A percentile compares a stretch with the other conserved stretches of the same genome.
These are phyloP conservation scores for Cacatua alba DNA, from an alignment of 2,113 vertebrate genomes.

Conservation along the genomic window DNA sequence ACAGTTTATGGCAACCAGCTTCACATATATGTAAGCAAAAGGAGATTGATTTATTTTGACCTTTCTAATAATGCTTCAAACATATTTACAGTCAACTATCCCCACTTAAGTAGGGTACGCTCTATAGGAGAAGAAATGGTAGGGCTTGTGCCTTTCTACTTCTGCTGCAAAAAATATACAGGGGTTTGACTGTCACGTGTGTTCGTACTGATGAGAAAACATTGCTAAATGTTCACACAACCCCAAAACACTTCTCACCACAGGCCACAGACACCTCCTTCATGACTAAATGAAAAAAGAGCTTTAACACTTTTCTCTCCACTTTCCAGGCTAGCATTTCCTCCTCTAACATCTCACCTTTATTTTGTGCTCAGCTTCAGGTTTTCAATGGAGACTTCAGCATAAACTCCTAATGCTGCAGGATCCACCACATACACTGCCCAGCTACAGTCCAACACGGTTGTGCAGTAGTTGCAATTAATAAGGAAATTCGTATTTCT, in stretches of 20 bases:
- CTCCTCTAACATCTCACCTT: background rate
- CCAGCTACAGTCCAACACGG: background rate
- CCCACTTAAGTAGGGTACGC: background rate
- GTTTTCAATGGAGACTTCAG: background rate
- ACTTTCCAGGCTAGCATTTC: background rate
- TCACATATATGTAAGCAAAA: background rate
- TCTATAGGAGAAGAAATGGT: conserved; percentile 6
- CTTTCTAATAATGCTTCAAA: background rate
- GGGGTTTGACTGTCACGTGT: background rate
- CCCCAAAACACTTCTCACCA: background rate
- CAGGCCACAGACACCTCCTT: conserved; percentile 17
- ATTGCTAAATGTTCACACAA: background rate
- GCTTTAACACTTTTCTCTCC: background rate
- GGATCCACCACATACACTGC: background rate
- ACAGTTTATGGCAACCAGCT: background rate
- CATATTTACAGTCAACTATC: background rate
- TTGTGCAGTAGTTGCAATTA: background rate
- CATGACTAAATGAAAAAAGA: background rate
- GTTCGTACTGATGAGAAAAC: background rate
- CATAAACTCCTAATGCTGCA: background rate
- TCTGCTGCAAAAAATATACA: background rate
- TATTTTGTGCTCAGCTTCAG: background rate
- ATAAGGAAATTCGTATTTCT: background rate
- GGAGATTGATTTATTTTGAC: background rate
- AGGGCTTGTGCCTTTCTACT: background rate